A percentile compares a stretch with the other conserved stretches of the same genome.
These are phyloP conservation scores for Nerophis ophidion DNA, from an alignment of 2,113 vertebrate species.

Conservation along the genomic window DNA sequence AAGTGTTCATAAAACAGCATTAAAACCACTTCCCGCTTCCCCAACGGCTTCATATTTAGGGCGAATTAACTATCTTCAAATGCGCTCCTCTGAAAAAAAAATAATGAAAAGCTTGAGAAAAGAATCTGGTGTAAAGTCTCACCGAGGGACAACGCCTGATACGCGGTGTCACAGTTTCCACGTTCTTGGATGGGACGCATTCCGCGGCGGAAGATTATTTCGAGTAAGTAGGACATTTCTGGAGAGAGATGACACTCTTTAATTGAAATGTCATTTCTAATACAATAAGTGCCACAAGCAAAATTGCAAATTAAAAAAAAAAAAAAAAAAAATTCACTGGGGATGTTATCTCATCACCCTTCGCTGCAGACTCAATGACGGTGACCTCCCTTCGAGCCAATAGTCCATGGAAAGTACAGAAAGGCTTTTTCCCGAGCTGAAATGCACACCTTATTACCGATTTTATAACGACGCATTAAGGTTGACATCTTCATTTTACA, in stretches of 20 bases:
- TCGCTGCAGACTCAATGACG: neutral
- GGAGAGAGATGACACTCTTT: neutral
- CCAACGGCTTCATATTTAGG: too few relatives aligned
- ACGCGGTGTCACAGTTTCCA: slow-evolving; percentile 4
- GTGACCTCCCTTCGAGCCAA: too few relatives aligned
- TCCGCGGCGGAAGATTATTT: slow-evolving; percentile 3
- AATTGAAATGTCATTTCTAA: slow-evolving; percentile 37
- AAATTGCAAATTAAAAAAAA: neutral
- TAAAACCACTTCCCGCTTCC: too few relatives aligned
- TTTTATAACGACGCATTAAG: too few relatives aligned
- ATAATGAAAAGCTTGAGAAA: neutral
- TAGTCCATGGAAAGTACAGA: too few relatives aligned
- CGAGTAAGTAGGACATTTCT: neutral
- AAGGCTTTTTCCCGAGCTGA: too few relatives aligned
- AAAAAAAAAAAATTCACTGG: too few relatives aligned
- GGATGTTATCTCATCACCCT: neutral
- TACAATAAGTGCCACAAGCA: neutral
- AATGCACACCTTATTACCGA: too few relatives aligned
- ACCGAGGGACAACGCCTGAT: slow-evolving; percentile 4
- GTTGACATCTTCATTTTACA: too few relatives aligned
- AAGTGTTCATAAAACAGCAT: too few relatives aligned
- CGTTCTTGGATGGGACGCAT: neutral
- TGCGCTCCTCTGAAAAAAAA: neutral
- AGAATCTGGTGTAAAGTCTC: slow-evolving; percentile 5
- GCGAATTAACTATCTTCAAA: too few relatives aligned